phyloP scores from a whole-genome alignment of 2,113 vertebrate genomes.

The Procavia capensis region DNA sequence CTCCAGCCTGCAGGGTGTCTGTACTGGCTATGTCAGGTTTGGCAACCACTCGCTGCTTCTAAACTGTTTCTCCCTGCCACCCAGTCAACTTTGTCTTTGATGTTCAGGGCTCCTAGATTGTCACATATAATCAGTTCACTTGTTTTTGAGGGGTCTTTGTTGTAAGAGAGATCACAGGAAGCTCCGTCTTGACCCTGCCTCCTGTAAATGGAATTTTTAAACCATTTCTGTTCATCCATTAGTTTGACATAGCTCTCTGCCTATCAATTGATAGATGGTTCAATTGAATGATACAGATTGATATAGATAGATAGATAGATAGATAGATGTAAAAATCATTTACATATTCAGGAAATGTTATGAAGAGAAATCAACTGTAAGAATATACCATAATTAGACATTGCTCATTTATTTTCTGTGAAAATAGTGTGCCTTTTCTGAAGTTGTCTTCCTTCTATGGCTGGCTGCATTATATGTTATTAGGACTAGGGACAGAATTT shows the following conservation, averaged over 20 bases:
- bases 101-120: too few relatives aligned
- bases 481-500: conserved; percentile 59
- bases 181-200: too few relatives aligned
- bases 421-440: not conserved
- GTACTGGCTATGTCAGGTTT: too few relatives aligned
- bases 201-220: not conserved
- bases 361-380: not conserved
- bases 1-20: too few relatives aligned
- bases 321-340: not conserved
- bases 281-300: not conserved
- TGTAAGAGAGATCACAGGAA: too few relatives aligned
- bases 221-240: not conserved
- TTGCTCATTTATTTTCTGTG: not conserved
- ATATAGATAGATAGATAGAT: not conserved
- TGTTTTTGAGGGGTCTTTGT: too few relatives aligned
- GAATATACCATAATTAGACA: not conserved
- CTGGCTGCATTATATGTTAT: conserved; percentile 1
- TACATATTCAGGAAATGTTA: not conserved
- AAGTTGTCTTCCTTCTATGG: conserved; percentile 1
- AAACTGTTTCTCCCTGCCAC: too few relatives aligned
- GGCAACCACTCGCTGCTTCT: too few relatives aligned
- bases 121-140: too few relatives aligned
- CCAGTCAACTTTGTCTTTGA: too few relatives aligned
- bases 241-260: not conserved
- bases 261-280: not conserved